These are phyloP conservation scores for Rhodinocichla rosea DNA, from an alignment of 2,113 vertebrate genomes.

Conservation along the genomic window DNA sequence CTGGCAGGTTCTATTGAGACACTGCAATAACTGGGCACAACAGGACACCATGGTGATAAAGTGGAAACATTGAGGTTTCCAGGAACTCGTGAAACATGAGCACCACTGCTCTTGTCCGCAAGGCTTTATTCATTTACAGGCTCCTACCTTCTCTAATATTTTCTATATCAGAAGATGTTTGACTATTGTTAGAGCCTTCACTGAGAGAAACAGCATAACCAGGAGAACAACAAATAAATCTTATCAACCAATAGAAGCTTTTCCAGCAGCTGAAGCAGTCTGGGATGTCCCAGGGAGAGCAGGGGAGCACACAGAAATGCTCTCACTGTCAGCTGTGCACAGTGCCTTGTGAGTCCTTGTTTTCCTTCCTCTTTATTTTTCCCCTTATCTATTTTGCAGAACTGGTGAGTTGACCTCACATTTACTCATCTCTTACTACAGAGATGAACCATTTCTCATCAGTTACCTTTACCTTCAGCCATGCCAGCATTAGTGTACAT, in stretches of 20 bases:
- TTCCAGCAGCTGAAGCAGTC: neutral
- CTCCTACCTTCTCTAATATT: neutral
- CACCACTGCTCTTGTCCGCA: neutral
- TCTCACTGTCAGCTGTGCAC: neutral
- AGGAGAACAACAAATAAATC: neutral
- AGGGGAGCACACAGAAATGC: neutral
- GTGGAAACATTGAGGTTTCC: neutral
- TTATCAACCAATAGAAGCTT: neutral
- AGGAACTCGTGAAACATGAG: neutral
- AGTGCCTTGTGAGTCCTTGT: neutral
- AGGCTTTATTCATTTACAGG: neutral
- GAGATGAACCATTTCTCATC: neutral
- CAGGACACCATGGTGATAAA: neutral
- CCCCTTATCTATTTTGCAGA: neutral
- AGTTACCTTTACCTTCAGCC: neutral
- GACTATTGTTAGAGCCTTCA: neutral
- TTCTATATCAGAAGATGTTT: neutral
- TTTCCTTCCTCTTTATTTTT: neutral
- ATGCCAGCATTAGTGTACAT: neutral
- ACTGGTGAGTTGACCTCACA: neutral
- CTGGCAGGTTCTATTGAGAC: neutral
- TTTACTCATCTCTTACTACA: neutral
- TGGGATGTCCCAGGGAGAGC: rapidly evolving
- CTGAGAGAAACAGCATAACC: neutral
- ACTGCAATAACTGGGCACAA: neutral